Base-by-base conservation (phyloP, 2,113 vertebrate genomes). In the Gasterosteus aculeatus region DNA sequence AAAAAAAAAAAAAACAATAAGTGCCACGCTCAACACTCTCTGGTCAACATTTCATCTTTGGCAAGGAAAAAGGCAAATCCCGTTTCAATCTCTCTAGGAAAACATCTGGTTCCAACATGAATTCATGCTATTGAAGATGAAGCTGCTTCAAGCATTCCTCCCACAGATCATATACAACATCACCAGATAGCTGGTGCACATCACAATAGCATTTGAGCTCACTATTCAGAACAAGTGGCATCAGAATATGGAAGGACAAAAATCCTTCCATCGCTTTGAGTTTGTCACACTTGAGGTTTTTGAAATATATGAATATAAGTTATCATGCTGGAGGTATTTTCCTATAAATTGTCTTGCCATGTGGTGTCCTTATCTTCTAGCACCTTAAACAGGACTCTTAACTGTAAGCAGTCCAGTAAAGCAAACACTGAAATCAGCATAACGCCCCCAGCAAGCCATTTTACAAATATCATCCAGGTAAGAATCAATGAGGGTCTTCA, bases 11-110 rank as follows among this genome's bases (percentile, higher is more conserved):
- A 16, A 18, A 26, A 26, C 22, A 26, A 54, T 15, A 42, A 57
- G 63, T 61, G 77, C 59, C 16, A 46, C 47, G 57, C 53, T 78
- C 7, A n/a, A 74, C 63, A 61, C 46, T 77, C 16, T 67, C 41
- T 53, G 75, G 63, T 61, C 33, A 38, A 71, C 46, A 75, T 85
- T 83, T 70, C 74, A 79, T 69, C 57, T 56, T 38, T 65, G 44
- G 51, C 12, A 56, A 35, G 66, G 41, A 72, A 69, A 62, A 26
- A 85, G 54, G 72, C 72, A 64, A 78, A 84, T 69, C 33, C 39
- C 59, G 46, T 78, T 81, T 81, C 12, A 61, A 77, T 83, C 67
- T 74, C 46, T 58, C 79, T 29, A 74, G 53, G 54, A 29, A 74
- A 77, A 61, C 78, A 60, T 66, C 70, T 63, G 56, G 53, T 70